Evolutionary conservation across 2,113 vertebrate species (phyloP), one percentile per base, ranked within the genome.

Genomic region (Eptesicus fuscus): DNA sequence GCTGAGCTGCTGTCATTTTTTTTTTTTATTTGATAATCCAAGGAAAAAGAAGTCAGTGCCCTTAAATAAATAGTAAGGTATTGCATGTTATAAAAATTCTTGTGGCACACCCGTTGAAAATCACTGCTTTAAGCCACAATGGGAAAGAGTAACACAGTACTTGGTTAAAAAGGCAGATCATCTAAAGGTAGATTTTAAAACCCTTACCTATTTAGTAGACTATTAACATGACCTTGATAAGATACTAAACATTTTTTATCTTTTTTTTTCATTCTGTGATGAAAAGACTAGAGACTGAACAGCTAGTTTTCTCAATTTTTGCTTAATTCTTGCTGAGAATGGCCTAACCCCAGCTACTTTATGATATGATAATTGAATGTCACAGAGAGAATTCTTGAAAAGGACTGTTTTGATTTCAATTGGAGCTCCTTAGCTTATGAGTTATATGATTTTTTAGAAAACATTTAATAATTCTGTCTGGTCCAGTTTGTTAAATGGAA

Each of bases 101-200:
- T 30, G 32, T 12, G 25, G 7, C 42, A 74, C 28, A 47, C 42
- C 7, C 9, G 2, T 47, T 76, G 28, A 47, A 76, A 76, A 44
- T 32, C 4, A 4, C 42, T 76, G 13, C 28, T 76, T 14, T 16
- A 90, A 89, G 87, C 12, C 56, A 89, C 23, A 47, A 4, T 80
- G 84, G 92, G 95, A 95, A 92, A 76, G 76, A 84, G n/a, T 47
- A 87, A 49, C 18, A 28, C 17, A 87, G n/a, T 28, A 32, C 25
- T 96, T 89, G 35, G 53, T 86, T 95, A 77, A 83, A 88, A 93
- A 73, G 70, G 51, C 59, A 96, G 95, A 93, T 0, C 1, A 96
- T 93, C 92, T 89, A 70, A 93, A 42, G 83, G 88, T 70, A 77
- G 90, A 77, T 96, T 97, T 97, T 88, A 97, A 94, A 92, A 77